A percentile compares a stretch with the other conserved stretches of the same genome.
Conservation (phyloP, 2,797 vertebrate genomes). For the Sphenodon punctatus region DNA sequence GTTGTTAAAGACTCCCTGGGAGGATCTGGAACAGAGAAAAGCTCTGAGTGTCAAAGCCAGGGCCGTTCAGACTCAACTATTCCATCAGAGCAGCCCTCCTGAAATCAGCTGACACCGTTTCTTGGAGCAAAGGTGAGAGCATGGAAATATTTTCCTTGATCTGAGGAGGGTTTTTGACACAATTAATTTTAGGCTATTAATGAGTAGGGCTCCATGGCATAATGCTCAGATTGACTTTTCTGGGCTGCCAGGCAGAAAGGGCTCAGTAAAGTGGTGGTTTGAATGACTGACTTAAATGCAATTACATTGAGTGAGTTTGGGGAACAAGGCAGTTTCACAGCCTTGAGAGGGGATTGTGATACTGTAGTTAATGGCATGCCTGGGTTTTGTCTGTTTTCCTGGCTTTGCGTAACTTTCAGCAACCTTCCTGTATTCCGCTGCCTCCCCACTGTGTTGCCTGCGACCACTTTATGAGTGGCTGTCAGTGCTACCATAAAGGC, state of each 20-base stretch:
- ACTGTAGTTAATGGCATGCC: background rate
- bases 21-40: background rate
- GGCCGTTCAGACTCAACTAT: background rate
- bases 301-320: fast-evolving
- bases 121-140: background rate
- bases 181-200: background rate
- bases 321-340: fast-evolving
- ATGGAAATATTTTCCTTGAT: background rate
- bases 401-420: background rate
- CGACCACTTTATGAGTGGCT: background rate
- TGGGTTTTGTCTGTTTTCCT: background rate
- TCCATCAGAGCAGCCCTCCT: background rate
- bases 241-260: background rate
- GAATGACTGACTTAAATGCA: background rate
- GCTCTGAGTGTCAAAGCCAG: background rate
- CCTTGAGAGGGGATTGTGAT: background rate
- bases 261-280: background rate
- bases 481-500: too few relatives aligned
- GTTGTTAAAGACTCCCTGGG: background rate
- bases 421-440: background rate
- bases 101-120: background rate
- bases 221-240: too few relatives aligned
- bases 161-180: background rate
- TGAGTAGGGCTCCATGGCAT: background rate
- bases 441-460: background rate